A percentile compares a stretch with the other conserved stretches of the same genome.
phyloP scores from a whole-genome alignment of 2,888 invertebrate genomes.

The Standfussiana lucernea region DNA sequence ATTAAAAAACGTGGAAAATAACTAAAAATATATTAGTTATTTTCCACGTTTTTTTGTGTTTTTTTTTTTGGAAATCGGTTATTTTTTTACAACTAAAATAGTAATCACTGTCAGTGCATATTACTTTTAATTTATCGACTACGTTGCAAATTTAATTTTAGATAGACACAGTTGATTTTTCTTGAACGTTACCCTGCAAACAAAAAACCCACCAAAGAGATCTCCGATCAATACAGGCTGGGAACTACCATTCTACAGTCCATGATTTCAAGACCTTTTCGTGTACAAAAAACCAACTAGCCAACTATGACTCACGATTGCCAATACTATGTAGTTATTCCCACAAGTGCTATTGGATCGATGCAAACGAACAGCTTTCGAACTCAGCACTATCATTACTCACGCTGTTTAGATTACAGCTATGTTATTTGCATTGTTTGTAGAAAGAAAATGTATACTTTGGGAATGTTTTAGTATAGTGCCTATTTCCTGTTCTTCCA shows the following conservation, averaged over 20 bases:
- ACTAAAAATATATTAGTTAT: too few relatives aligned
- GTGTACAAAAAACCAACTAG: slow-evolving; percentile 14
- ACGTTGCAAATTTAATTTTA: not conserved
- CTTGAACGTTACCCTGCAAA: not conserved
- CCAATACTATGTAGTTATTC: slow-evolving; percentile 36
- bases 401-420: slow-evolving; percentile 43
- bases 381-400: slow-evolving; percentile 40
- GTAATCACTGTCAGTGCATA: not conserved
- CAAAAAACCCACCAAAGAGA: not conserved
- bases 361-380: slow-evolving; percentile 37
- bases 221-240: not conserved
- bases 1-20: too few relatives aligned
- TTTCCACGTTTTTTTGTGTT: too few relatives aligned
- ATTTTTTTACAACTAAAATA: not conserved
- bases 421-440: slow-evolving; percentile 46
- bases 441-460: slow-evolving; percentile 26
- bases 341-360: slow-evolving; percentile 43
- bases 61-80: too few relatives aligned
- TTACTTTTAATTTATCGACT: not conserved
- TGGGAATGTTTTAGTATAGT: slow-evolving; percentile 13
- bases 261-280: not conserved
- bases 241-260: not conserved
- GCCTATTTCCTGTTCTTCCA: too few relatives aligned
- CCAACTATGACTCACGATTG: slow-evolving; percentile 36
- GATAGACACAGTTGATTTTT: not conserved